Evolutionary conservation across 2,113 vertebrate species (phyloP), one percentile per base, ranked within the genome.

Genomic region (Leptocoma aspasia): DNA sequence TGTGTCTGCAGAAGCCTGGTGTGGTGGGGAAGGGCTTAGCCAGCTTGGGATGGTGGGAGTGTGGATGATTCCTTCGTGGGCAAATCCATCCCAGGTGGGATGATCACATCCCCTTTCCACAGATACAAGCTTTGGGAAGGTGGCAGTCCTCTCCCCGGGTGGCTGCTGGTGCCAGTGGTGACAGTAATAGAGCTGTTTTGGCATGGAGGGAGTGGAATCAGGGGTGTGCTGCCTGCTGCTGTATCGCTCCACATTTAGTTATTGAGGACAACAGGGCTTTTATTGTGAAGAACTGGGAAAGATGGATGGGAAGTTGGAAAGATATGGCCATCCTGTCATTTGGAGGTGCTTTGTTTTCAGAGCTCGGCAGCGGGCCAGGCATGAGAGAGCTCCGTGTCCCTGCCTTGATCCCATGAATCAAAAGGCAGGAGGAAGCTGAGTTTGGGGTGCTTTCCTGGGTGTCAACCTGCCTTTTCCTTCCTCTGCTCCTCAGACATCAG

Each of bases 11-110:
- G 41, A 35, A 75, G 39, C 15, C 27, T 2, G 5, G 10, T 35
- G 42, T 1, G 6, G 6, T 78, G 54, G 18, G 24, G 12, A 75
- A 60, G 13, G 45, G 47, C 31, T 91, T 10, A 56, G 23, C 13
- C 4, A 6, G n/a, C 42, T 68, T 49, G 45, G 50, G 14, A 30
- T 3, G 10, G 35, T 11, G 6, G 28, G 13, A 66, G 0, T 0
- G 2, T 45, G 71, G 15, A 18, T 15, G 35, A 35, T 52, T 90
- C 73, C 35, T 68, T 56, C 44, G 10, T 15, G 6, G 44, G 23
- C 10, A 61, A 59, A 68, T 59, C 47, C 27, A 33, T 76, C 35
- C 44, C 52, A 11, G 39, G 39, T 27, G 39, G 61, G 24, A 64
- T 86, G 24, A 64, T 86, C 31, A 9, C 16, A 8, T 47, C 19